Percentiles rank a stretch among this genome's conserved stretches.
Conservation (phyloP, 2,113 vertebrate genomes). For the Fulica atra region DNA sequence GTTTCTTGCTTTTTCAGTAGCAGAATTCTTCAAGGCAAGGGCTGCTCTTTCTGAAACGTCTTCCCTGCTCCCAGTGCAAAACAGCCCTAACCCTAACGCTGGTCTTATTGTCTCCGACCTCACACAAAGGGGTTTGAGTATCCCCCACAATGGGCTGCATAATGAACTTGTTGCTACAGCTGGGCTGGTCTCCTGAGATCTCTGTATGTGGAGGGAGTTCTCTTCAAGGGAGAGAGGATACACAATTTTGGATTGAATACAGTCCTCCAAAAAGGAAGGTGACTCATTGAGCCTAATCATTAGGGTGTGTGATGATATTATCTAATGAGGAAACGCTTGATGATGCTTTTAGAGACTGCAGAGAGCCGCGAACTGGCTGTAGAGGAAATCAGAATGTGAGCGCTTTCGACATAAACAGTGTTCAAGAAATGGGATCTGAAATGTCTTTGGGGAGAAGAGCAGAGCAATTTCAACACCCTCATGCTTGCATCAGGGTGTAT, state of each 20-base stretch:
- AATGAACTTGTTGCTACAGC: constrained; percentile 46
- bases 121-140: neutral
- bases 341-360: constrained; percentile 64
- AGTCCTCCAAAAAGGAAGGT: constrained; percentile 56
- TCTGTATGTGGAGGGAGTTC: neutral
- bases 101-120: neutral
- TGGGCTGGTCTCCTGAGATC: neutral
- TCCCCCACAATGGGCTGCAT: neutral
- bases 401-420: constrained; percentile 44
- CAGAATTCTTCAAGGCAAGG: neutral
- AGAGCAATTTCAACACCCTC: constrained; percentile 43
- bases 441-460: constrained; percentile 49
- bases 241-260: constrained; percentile 49
- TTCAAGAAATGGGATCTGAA: constrained; percentile 57
- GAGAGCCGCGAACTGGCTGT: constrained; percentile 23
- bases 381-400: constrained; percentile 52
- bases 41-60: neutral
- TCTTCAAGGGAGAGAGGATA: constrained; percentile 45
- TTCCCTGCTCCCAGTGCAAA: neutral
- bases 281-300: constrained; percentile 64
- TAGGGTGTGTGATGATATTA: constrained; percentile 68
- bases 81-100: neutral
- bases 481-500: constrained; percentile 47
- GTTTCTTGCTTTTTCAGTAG: neutral
- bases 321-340: constrained; percentile 70